phyloP scores from a whole-genome alignment of 2,888 invertebrate species.

The Limnephilus auricula region DNA sequence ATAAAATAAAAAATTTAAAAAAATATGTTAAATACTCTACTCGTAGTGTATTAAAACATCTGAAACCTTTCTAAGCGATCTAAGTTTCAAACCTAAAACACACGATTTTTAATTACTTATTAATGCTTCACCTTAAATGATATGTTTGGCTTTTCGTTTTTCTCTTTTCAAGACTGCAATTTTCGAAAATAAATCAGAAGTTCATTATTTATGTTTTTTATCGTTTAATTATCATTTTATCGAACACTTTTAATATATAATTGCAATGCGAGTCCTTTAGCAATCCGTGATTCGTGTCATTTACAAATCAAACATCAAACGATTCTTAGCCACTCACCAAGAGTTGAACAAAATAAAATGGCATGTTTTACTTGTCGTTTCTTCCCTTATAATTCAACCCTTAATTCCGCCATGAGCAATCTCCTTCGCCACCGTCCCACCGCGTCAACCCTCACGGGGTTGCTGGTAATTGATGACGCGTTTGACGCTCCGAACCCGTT shows the following conservation, averaged over 20 bases:
- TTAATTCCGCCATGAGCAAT: constrained; percentile 1
- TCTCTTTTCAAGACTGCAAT: no score
- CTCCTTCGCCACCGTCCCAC: background rate
- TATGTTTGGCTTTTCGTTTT: no score
- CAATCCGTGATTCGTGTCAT: background rate
- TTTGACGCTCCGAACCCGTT: constrained; percentile 55
- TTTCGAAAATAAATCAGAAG: no score
- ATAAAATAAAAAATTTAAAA: no score
- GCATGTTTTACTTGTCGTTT: background rate
- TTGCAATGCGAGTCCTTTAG: background rate
- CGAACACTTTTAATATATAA: background rate
- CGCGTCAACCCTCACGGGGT: constrained; percentile 21
- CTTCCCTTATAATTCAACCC: constrained; percentile 4
- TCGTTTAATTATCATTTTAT: no score
- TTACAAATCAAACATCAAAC: background rate
- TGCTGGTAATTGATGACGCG: constrained; percentile 59
- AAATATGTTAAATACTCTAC: no score
- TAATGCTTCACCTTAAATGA: no score
- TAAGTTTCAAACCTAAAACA: no score
- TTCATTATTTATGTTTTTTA: no score
- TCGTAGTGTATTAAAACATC: no score
- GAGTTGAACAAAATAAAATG: background rate
- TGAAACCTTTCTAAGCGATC: no score
- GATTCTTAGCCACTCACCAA: background rate
- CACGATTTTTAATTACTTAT: no score